These are phyloP conservation scores for Drosophila demipolita DNA, from an alignment of 2,888 invertebrate genomes.

Conservation along the genomic window DNA sequence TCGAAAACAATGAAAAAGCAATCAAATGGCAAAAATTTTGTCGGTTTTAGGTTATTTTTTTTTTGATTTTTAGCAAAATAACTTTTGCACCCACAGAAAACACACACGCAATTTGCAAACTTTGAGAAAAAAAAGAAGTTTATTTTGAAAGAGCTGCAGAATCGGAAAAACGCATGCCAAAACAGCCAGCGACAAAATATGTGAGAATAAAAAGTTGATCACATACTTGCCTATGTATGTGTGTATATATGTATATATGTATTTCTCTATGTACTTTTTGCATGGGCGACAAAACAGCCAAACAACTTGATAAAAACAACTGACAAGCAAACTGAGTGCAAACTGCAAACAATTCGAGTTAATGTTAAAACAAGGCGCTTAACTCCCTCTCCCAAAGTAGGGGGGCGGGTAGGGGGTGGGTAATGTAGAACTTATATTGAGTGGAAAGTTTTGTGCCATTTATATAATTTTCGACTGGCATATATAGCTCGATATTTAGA, in stretches of 20 bases:
- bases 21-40: conserved; percentile 62
- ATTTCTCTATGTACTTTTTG: conserved; percentile 19
- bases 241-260: not conserved
- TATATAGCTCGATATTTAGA: conserved; percentile 42
- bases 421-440: conserved; percentile 1
- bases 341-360: conserved; percentile 73
- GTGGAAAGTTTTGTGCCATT: conserved; percentile 58
- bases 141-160: conserved; percentile 24
- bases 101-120: conserved; percentile 45
- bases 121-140: conserved; percentile 53
- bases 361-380: conserved; percentile 62
- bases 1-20: conserved; percentile 78
- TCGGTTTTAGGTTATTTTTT: conserved; percentile 1
- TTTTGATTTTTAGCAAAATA: conserved; percentile 14
- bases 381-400: conserved; percentile 7
- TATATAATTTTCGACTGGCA: conserved; percentile 64
- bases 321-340: conserved; percentile 37
- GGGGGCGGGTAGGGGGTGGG: fast-evolving
- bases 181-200: conserved; percentile 44
- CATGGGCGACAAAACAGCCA: conserved; percentile 29
- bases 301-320: conserved; percentile 45
- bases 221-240: conserved; percentile 44
- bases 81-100: conserved; percentile 40
- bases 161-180: conserved; percentile 27
- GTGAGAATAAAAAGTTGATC: conserved; percentile 43